Evolutionary conservation across 1,140 invertebrate genomes (phyloP), one percentile per base, ranked within the genome.

Genomic region (Drosophila cardini): DNA sequence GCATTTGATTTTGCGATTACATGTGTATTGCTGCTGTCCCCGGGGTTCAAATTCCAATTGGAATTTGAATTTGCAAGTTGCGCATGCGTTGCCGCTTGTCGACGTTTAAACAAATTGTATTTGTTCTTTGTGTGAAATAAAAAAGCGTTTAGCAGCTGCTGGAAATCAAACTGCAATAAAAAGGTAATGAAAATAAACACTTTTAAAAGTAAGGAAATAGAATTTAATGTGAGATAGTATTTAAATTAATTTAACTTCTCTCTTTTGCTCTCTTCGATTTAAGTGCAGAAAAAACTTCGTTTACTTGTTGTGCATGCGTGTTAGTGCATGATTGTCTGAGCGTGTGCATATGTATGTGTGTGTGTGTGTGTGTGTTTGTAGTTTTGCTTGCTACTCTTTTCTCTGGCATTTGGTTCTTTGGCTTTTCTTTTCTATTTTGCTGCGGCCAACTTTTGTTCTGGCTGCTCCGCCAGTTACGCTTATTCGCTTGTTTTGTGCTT

Each of bases 31-130:
- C 67, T 11, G 40, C 67, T 11, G 40, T 57, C 60, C 34, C 11
- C 76, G 80, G 76, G 65, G 75, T 83, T 75, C 80, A 83, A 82
- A 83, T 82, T 82, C 80, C 80, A 82, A 82, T 82, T 82, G 63
- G 61, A 82, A 70, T 75, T 64, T 67, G 38, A 4, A 36, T 52
- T 61, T 43, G 45, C 38, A 57, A 55, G 57, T 71, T 62, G 76
- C 80, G 80, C 80, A 75, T 82, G 79, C 79, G 79, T 82, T 40
- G 48, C 58, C 53, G 65, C 26, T 10, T 34, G 15, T 42, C 36
- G 48, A 48, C 18, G 52, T 72, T 36, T 45, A 30, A 16, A 13
- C n/a, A n/a, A 18, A 15, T 13, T 42, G 10, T 62, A 16, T 46
- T 18, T 32, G 11, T 56, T 60, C 42, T 30, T 43, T 55, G 34